phyloP scores from a whole-genome alignment of 1,140 invertebrate genomes.

The Drosophila ogumai region DNA sequence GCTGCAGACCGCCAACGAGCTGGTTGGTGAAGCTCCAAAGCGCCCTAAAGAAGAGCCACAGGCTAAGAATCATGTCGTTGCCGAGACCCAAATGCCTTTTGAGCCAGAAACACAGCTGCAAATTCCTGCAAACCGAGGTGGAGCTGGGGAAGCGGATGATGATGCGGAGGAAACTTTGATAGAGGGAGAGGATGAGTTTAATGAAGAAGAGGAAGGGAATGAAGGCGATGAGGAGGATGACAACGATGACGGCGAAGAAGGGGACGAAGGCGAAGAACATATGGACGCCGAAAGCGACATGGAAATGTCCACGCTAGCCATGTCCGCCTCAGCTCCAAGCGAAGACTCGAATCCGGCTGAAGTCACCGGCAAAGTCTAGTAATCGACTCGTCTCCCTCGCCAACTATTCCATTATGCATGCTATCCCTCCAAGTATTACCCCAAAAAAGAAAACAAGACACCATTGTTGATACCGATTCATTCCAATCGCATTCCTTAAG shows the following conservation, averaged over 20 bases:
- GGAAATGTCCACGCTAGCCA: conserved; percentile 34
- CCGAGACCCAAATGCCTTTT: conserved; percentile 28
- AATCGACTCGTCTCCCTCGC: conserved; percentile 3
- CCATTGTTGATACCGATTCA: conserved; percentile 56
- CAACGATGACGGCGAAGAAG: conserved; percentile 12
- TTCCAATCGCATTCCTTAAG: conserved; percentile 76
- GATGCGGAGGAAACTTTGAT: conserved; percentile 13
- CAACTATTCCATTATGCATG: neutral
- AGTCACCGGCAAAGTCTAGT: conserved; percentile 25
- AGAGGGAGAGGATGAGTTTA: conserved; percentile 4
- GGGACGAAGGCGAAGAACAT: conserved; percentile 15
- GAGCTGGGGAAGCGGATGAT: neutral
- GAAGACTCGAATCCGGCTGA: conserved; percentile 27
- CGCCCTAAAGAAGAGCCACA: neutral
- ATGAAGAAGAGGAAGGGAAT: conserved; percentile 5
- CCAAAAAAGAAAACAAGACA: conserved; percentile 34
- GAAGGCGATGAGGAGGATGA: conserved; percentile 18
- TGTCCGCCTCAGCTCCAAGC: conserved; percentile 29
- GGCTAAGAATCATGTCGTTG: conserved; percentile 1
- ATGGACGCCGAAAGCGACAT: conserved; percentile 32
- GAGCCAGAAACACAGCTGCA: conserved; percentile 18
- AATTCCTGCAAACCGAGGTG: neutral
- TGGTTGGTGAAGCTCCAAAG: conserved; percentile 9
- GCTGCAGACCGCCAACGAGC: conserved; percentile 51
- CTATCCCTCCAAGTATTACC: conserved; percentile 59